These are phyloP conservation scores for Saxidomus purpurata DNA, from an alignment of 1,140 invertebrate species.

Conservation along the genomic window DNA sequence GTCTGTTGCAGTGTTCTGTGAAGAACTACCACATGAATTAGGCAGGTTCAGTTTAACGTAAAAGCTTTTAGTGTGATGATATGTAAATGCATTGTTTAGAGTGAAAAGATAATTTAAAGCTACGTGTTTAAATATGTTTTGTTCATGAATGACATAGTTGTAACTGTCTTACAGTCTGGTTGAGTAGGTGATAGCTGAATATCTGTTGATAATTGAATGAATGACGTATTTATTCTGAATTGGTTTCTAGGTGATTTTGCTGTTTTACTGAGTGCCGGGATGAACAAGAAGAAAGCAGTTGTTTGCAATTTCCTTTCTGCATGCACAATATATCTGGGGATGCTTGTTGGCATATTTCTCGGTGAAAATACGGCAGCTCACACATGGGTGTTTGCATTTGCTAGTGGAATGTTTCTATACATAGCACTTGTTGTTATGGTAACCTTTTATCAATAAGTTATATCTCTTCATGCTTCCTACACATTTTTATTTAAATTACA, in stretches of 20 bases:
- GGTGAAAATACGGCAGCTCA: conserved; percentile 85
- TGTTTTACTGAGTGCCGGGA: conserved; percentile 90
- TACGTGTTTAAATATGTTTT: background rate
- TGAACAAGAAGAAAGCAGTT: conserved; percentile 90
- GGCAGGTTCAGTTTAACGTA: conserved; percentile 86
- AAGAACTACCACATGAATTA: conserved; percentile 90
- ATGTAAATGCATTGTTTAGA: background rate
- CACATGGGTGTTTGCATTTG: conserved; percentile 89
- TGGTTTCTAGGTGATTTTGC: conserved; percentile 90
- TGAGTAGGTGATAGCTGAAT: background rate
- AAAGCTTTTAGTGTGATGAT: background rate
- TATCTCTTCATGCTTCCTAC: no score
- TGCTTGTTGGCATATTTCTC: conserved; percentile 88
- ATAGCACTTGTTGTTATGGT: conserved; percentile 90
- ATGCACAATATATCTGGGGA: conserved; percentile 90
- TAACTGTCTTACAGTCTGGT: background rate
- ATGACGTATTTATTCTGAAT: background rate
- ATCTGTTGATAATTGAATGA: no score
- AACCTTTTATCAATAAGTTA: no score
- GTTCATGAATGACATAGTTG: background rate
- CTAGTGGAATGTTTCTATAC: conserved; percentile 90
- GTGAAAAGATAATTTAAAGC: background rate
- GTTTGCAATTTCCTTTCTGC: conserved; percentile 91
- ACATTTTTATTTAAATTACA: no score
- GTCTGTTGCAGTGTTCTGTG: conserved; percentile 86